These are phyloP conservation scores for Matsumyia berberina DNA, from an alignment of 2,888 invertebrate species.

Conservation along the genomic window DNA sequence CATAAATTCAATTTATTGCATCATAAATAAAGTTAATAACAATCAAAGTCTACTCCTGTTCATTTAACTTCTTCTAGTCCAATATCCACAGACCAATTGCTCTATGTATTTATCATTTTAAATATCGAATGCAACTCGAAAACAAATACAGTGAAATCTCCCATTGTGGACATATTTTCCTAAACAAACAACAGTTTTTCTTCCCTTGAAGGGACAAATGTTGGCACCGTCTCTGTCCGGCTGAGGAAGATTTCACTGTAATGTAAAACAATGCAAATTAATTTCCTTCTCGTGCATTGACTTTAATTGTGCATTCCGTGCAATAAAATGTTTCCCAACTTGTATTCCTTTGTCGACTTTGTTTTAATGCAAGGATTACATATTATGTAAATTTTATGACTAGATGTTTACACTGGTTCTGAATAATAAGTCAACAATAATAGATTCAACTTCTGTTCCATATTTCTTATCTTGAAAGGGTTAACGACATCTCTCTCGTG, in stretches of 20 bases:
- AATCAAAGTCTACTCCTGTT: too few relatives aligned
- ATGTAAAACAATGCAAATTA: neutral
- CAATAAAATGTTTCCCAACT: neutral
- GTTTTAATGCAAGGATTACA: neutral
- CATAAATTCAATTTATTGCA: too few relatives aligned
- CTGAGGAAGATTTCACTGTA: too few relatives aligned
- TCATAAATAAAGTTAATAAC: too few relatives aligned
- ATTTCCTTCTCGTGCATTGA: slow-evolving; percentile 3
- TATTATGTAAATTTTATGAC: neutral
- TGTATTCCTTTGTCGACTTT: neutral
- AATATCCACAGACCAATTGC: neutral
- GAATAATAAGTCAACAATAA: slow-evolving; percentile 15
- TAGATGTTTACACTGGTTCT: too few relatives aligned
- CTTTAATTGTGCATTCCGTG: neutral
- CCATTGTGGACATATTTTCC: too few relatives aligned
- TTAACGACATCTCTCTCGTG: slow-evolving; percentile 49
- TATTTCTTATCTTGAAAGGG: slow-evolving; percentile 61
- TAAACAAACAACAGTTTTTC: too few relatives aligned
- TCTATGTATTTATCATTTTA: too few relatives aligned
- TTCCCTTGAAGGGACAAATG: too few relatives aligned
- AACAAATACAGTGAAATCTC: too few relatives aligned
- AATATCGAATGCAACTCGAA: neutral
- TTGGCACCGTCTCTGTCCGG: too few relatives aligned
- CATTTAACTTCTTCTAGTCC: too few relatives aligned
- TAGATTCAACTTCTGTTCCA: slow-evolving; percentile 27